These are phyloP conservation scores for Reinhardtius hippoglossoides DNA, from an alignment of 2,113 vertebrate genomes.

Conservation along the genomic window DNA sequence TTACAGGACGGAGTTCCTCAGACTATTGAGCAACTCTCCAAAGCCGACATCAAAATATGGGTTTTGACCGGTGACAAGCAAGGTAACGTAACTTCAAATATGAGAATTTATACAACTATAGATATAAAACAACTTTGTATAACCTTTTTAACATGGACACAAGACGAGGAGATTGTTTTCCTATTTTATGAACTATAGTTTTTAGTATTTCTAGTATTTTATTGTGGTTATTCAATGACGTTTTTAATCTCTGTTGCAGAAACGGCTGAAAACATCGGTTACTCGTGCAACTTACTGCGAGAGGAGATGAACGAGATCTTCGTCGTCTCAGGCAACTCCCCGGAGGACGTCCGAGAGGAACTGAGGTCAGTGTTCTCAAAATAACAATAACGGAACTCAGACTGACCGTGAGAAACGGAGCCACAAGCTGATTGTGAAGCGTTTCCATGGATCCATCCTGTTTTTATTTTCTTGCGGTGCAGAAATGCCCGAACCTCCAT, in stretches of 20 bases:
- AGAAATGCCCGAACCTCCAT: conserved; percentile 88
- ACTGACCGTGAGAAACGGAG: neutral
- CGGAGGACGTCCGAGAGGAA: conserved; percentile 84
- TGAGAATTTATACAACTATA: too few species aligned
- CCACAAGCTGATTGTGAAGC: neutral
- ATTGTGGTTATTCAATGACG: neutral
- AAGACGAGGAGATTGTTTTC: neutral
- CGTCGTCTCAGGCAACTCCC: conserved; percentile 82
- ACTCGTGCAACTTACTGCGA: conserved; percentile 90
- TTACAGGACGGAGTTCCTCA: conserved; percentile 93
- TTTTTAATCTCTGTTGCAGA: conserved; percentile 78
- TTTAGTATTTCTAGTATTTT: too few species aligned
- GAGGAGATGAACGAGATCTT: conserved; percentile 93
- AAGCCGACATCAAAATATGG: conserved; percentile 95
- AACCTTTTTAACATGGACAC: neutral
- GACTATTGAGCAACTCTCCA: conserved; percentile 89
- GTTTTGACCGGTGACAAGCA: conserved; percentile 97
- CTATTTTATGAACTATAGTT: too few species aligned
- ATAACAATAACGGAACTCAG: neutral
- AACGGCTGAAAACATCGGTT: conserved; percentile 95
- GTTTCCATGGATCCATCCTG: neutral
- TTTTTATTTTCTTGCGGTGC: neutral
- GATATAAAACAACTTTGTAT: too few species aligned
- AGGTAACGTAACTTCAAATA: conserved; percentile 78
- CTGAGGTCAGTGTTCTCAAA: conserved; percentile 84